These are phyloP conservation scores for Ernsta delagoae DNA, from an alignment of 2,888 invertebrate species.

Conservation along the genomic window DNA sequence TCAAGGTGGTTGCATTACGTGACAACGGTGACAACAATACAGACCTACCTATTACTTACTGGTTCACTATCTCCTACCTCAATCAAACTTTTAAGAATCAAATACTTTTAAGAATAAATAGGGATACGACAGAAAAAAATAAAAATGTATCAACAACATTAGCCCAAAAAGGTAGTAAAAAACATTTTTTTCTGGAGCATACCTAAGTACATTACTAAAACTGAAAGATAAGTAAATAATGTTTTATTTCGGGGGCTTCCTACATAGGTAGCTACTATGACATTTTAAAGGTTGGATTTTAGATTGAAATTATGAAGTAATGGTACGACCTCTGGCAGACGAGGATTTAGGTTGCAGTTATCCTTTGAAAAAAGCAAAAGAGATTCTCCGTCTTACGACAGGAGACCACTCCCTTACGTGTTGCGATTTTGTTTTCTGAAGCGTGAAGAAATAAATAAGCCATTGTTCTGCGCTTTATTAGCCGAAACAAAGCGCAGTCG, in stretches of 20 bases:
- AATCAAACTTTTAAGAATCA: conserved; percentile 13
- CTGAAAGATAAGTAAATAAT: too few species aligned
- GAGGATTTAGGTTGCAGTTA: too few species aligned
- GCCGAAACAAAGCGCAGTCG: conserved; percentile 56
- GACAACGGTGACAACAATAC: conserved; percentile 44
- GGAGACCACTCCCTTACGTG: conserved; percentile 47
- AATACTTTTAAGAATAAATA: not conserved
- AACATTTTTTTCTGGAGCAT: too few species aligned
- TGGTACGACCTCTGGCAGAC: too few species aligned
- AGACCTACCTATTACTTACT: not conserved
- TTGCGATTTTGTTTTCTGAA: conserved; percentile 50
- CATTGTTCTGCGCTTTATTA: conserved; percentile 66
- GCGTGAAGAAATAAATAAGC: conserved; percentile 63
- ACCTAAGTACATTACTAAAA: too few species aligned
- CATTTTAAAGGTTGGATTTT: too few species aligned
- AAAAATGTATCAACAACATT: not conserved
- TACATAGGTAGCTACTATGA: too few species aligned
- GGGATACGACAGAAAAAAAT: not conserved
- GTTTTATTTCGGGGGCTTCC: too few species aligned
- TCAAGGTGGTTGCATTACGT: conserved; percentile 44
- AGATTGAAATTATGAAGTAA: too few species aligned
- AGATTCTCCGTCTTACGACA: not conserved
- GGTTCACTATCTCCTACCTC: conserved; percentile 3
- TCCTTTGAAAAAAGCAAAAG: too few species aligned
- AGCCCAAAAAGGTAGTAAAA: too few species aligned